Evolutionary conservation across 2,888 invertebrate species (phyloP).

Genomic region (Achlya flavicornis): DNA sequence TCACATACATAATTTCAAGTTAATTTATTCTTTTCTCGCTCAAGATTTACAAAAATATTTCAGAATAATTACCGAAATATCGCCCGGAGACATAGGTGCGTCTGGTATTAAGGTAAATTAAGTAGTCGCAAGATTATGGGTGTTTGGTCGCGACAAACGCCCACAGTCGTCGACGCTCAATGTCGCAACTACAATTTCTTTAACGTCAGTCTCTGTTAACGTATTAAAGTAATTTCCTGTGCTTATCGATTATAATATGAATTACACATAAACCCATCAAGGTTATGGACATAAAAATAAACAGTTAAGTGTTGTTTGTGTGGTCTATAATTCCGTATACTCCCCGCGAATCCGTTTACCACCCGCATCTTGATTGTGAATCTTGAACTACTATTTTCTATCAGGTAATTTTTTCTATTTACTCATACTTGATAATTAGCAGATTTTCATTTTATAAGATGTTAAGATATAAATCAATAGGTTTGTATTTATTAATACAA

Average conservation of each 20-base stretch:
- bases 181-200: constrained; percentile 11
- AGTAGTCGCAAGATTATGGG: background rate
- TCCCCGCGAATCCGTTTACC: too few relatives aligned
- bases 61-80: background rate
- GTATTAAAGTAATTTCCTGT: constrained; percentile 10
- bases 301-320: background rate
- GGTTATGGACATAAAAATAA: background rate
- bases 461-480: too few relatives aligned
- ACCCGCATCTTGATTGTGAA: too few relatives aligned
- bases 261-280: constrained; percentile 3
- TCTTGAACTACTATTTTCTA: too few relatives aligned
- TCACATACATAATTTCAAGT: background rate
- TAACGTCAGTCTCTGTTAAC: background rate
- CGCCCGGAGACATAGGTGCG: background rate
- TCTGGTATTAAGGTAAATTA: constrained; percentile 4
- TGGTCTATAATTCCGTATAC: background rate
- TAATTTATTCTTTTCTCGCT: background rate
- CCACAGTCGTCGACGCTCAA: background rate
- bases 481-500: too few relatives aligned
- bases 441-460: too few relatives aligned
- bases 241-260: constrained; percentile 7
- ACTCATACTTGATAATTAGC: too few relatives aligned
- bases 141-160: background rate
- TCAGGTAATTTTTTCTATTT: too few relatives aligned
- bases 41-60: background rate